Evolutionary conservation across 2,888 invertebrate species (phyloP), one percentile per base, ranked within the genome.

Genomic region (Stenodera caucasica): DNA sequence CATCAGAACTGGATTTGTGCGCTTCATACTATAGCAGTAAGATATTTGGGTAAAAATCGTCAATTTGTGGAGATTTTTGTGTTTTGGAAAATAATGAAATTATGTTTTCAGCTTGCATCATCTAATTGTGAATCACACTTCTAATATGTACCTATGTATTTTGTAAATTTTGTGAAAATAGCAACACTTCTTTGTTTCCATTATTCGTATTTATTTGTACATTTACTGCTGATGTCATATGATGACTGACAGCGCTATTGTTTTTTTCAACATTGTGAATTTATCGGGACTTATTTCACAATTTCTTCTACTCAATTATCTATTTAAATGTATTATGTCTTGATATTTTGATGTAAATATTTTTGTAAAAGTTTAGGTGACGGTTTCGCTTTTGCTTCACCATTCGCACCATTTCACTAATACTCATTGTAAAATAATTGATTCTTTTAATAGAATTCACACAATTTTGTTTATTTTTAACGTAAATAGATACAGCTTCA

Each of bases 401-500:
- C 61, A 57, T 58, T 63, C n/a, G 61, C 60, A 58, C 67, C 65
- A 68, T 70, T 66, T 70, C 68, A 69, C 66, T 62, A 61, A 65
- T 67, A 67, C 68, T 68, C 63, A 35, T 37, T 59, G 62, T 62
- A 58, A 18, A 58, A 61, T 60, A 56, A 55, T 56, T 58, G 33
- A 55, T 5, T 26, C 3, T 26, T 21, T 2, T 12, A 58, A 56
- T 50, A 60, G 60, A 63, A 71, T 59, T 65, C 70, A 71, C 71
- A 72, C 67, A 74, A 71, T 64, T 64, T 57, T 70, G 69, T 72
- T 74, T 72, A 70, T 72, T 51, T 57, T 57, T 29, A 71, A 73
- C 75, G 77, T 77, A 80, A 45, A 80, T 79, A 80, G 81, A 81
- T 79, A 75, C 76, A 77, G 79, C 73, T 68, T 74, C 77, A 72